Evolutionary conservation across 2,888 invertebrate species (phyloP).

Genomic region (Anarsia innoxiella): DNA sequence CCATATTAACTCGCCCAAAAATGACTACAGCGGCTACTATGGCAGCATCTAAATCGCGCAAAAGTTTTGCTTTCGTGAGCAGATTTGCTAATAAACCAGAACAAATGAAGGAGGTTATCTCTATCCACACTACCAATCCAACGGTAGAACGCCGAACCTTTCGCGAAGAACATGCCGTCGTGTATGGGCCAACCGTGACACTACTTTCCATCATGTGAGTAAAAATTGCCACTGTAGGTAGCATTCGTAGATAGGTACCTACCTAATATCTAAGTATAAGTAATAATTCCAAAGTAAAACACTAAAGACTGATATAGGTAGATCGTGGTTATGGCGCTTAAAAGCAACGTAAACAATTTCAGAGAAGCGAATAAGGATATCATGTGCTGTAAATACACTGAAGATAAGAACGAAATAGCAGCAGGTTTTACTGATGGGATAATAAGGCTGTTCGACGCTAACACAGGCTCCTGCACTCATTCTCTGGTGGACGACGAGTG

Average conservation of each 20-base stretch:
- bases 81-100: constrained; percentile 14
- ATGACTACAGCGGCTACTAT: too few relatives aligned
- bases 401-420: constrained; percentile 74
- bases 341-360: too few relatives aligned
- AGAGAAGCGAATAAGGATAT: constrained; percentile 72
- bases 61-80: constrained; percentile 39
- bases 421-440: constrained; percentile 77
- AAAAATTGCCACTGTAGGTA: too few relatives aligned
- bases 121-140: constrained; percentile 54
- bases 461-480: constrained; percentile 57
- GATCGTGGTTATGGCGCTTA: too few relatives aligned
- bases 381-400: constrained; percentile 77
- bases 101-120: constrained; percentile 45
- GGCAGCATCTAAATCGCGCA: constrained; percentile 41
- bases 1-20: too few relatives aligned
- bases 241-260: too few relatives aligned
- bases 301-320: too few relatives aligned
- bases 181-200: too few relatives aligned
- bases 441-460: constrained; percentile 70
- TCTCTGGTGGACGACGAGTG: constrained; percentile 74
- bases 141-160: constrained; percentile 40
- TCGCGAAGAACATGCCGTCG: constrained; percentile 44
- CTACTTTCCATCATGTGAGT: too few relatives aligned
- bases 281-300: too few relatives aligned
- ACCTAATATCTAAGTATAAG: too few relatives aligned